Evolutionary conservation across 2,113 vertebrate genomes (phyloP), one percentile per base, ranked within the genome.

Genomic region (Nettapus auritus): DNA sequence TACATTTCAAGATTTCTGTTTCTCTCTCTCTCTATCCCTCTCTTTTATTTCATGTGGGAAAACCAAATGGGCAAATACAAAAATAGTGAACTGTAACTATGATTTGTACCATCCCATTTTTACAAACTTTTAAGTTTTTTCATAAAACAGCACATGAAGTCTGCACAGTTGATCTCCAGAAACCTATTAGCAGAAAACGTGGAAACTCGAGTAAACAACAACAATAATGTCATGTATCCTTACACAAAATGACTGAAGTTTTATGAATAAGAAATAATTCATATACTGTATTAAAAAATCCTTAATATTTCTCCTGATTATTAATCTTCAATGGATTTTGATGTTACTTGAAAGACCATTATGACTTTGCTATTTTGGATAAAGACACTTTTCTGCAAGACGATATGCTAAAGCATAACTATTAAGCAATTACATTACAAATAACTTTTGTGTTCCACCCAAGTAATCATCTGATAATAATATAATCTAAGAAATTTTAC

Each of bases 351-450:
- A 96, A 70, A 69, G 90, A 83, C n/a, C 21, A 4, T 90, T 90
- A 90, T 81, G 95, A 90, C 36, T 94, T 96, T 94, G 73, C 64
- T 94, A 86, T 75, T 93, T 91, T 96, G 90, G 52, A 89, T 91
- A 77, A 96, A 96, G 78, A 57, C 55, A 64, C 71, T 69, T 94
- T 95, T 33, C 92, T 96, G n/a, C 62, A 95, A 88, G 79, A 88
- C 97, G 97, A 95, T 86, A 94, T 46, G 60, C 74, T 90, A 76
- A 97, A 92, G 82, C 59, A 73, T 89, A 56, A 88, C 86, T 88
- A 70, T 68, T 94, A 96, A 96, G 73, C 74, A 94, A 95, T 97
- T 96, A 87, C 70, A 69, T 53, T 77, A 88, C 9, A 93, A 96
- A 73, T 53, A 88, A 75, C 67, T 71, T 80, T 57, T 5, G 9